Evolutionary conservation across 2,797 vertebrate genomes (phyloP), one percentile per base, ranked within the genome.

Genomic region (Micrastur ruficollis): DNA sequence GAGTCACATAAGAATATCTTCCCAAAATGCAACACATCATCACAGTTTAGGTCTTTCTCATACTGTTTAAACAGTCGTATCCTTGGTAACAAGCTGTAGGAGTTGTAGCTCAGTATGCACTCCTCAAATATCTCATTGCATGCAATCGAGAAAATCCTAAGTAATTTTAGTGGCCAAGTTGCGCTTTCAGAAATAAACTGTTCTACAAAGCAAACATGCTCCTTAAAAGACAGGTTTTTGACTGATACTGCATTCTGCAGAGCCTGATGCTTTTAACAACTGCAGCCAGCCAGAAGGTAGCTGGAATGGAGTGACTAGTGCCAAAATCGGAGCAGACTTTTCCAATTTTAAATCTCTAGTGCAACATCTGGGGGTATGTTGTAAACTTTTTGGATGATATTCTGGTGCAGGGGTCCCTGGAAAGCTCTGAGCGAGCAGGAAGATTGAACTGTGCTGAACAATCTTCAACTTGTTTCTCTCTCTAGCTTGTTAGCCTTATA

Each of bases 81-180:
- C 72, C 12, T 84, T 91, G 75, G 38, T 70, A 73, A 63, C 29
- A 31, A 50, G 47, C 55, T 67, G 25, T 22, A 70, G 70, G 49
- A 91, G 21, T 12, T 78, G 34, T 27, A 92, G 66, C 50, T 90
- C 34, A 46, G 49, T 0, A 0, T 72, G 18, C 6, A 8, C 58
- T 52, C 65, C 70, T 53, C 23, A 56, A 73, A 55, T 25, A 59
- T 11, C 14, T 87, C 0, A 0, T 52, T 67, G 1, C 1, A 0
- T 62, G 72, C 84, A 90, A 5, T 3, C 76, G 47, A 79, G 27
- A 86, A 84, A 80, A 90, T 75, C 59, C 8, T 1, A 29, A 88
- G 44, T 38, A 12, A 55, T 75, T 93, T 83, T 62, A 90, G 50
- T 23, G 38, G 47, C 82, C 36, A 29, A 67, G 36, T n/a, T 89